Evolutionary conservation across 2,113 vertebrate genomes (phyloP).

Genomic region (Calonectris borealis): DNA sequence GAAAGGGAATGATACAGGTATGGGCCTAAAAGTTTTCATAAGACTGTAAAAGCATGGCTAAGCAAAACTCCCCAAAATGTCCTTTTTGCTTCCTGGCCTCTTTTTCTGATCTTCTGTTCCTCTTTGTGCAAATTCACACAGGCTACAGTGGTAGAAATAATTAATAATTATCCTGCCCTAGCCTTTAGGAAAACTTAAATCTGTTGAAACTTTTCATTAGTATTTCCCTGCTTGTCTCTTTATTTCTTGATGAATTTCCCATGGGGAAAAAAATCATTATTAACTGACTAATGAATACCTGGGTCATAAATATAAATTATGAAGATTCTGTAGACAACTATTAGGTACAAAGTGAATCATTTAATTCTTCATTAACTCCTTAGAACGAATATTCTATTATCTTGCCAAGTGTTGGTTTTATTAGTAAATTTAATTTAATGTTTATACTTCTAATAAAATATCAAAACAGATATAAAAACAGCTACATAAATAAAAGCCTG

Average conservation of each 20-base stretch:
- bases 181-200: conserved; percentile 32
- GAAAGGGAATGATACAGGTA: not conserved
- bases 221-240: not conserved
- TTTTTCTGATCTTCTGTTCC: not conserved
- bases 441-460: not conserved
- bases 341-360: conserved; percentile 2
- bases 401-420: not conserved
- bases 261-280: not conserved
- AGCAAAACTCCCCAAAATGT: not conserved
- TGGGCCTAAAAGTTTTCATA: not conserved
- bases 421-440: conserved; percentile 39
- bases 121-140: not conserved
- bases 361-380: conserved; percentile 43
- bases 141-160: not conserved
- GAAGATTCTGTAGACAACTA: conserved; percentile 10
- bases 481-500: not conserved
- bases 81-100: not conserved
- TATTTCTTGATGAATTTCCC: conserved; percentile 27
- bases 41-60: not conserved
- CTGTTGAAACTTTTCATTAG: conserved; percentile 7
- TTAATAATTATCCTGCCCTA: not conserved
- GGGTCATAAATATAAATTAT: conserved; percentile 41
- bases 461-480: not conserved
- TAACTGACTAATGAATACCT: conserved; percentile 44
- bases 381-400: conserved; percentile 7